Conservation (phyloP, 2,888 invertebrate genomes). For the Adelphocoris suturalis region DNA sequence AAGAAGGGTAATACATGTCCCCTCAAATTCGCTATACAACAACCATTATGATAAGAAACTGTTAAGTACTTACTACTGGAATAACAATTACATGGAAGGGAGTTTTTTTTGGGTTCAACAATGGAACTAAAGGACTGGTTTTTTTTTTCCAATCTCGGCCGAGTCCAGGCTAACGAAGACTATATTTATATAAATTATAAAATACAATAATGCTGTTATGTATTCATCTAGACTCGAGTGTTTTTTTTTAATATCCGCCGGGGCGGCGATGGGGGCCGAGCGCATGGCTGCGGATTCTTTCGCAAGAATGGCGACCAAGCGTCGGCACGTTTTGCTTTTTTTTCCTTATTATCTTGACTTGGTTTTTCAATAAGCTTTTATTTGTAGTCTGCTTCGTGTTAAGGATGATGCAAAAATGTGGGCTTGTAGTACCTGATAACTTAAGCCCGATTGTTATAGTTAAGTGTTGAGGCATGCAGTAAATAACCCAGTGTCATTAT, state of each 20-base stretch:
- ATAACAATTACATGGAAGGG: conserved; percentile 75
- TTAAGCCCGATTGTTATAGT: conserved; percentile 51
- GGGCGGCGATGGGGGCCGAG: neutral
- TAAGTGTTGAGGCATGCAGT: conserved; percentile 72
- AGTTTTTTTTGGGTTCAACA: conserved; percentile 74
- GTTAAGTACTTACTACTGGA: conserved; percentile 75
- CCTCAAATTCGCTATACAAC: conserved; percentile 76
- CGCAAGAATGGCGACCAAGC: conserved; percentile 42
- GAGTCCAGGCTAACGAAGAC: conserved; percentile 74
- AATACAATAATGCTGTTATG: conserved; percentile 76
- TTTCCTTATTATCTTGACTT: conserved; percentile 37
- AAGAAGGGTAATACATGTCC: conserved; percentile 75
- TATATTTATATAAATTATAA: conserved; percentile 75
- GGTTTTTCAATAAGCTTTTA: conserved; percentile 39
- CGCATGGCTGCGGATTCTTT: neutral
- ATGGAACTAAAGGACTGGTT: conserved; percentile 75
- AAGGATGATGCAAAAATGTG: conserved; percentile 57
- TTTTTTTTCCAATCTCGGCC: conserved; percentile 57
- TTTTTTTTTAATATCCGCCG: conserved; percentile 43
- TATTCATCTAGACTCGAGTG: conserved; percentile 74
- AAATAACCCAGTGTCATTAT: conserved; percentile 63
- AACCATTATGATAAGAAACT: conserved; percentile 76
- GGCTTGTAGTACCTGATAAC: conserved; percentile 57
- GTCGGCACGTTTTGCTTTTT: conserved; percentile 45
- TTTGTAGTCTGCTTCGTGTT: conserved; percentile 60